Percentiles rank a stretch among this genome's conserved stretches.
Conservation (phyloP, 2,888 invertebrate genomes). For the Dilophus febrilis region DNA sequence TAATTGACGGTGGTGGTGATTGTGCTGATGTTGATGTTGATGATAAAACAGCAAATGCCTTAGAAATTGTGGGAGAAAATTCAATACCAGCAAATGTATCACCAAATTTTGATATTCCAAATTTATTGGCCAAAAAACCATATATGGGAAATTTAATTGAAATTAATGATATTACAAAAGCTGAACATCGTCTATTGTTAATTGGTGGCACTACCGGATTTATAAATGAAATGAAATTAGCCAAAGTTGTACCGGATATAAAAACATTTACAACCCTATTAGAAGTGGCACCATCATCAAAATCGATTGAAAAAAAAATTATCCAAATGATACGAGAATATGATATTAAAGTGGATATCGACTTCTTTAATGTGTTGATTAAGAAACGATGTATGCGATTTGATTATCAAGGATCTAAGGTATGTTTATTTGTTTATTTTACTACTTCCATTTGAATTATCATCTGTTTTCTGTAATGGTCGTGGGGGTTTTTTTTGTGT, state of each 20-base stretch:
- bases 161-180: constrained; percentile 37
- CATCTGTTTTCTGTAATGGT: too few relatives aligned
- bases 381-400: constrained; percentile 55
- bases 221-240: constrained; percentile 50
- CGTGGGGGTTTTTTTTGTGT: too few relatives aligned
- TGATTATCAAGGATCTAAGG: constrained; percentile 53
- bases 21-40: constrained; percentile 1
- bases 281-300: constrained; percentile 47
- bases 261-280: constrained; percentile 66
- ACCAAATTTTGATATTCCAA: constrained; percentile 34
- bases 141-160: constrained; percentile 42
- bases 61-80: background rate
- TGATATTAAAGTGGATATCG: constrained; percentile 51
- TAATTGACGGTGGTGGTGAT: constrained; percentile 1
- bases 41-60: background rate
- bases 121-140: constrained; percentile 43
- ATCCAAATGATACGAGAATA: constrained; percentile 40
- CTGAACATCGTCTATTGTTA: constrained; percentile 53
- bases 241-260: constrained; percentile 51
- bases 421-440: constrained; percentile 19
- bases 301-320: constrained; percentile 49
- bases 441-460: too few relatives aligned
- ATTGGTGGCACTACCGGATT: constrained; percentile 68
- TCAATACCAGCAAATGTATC: background rate
- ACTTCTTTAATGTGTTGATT: constrained; percentile 75